Conservation (phyloP, 2,888 invertebrate species). For the Agonum fuliginosum region DNA sequence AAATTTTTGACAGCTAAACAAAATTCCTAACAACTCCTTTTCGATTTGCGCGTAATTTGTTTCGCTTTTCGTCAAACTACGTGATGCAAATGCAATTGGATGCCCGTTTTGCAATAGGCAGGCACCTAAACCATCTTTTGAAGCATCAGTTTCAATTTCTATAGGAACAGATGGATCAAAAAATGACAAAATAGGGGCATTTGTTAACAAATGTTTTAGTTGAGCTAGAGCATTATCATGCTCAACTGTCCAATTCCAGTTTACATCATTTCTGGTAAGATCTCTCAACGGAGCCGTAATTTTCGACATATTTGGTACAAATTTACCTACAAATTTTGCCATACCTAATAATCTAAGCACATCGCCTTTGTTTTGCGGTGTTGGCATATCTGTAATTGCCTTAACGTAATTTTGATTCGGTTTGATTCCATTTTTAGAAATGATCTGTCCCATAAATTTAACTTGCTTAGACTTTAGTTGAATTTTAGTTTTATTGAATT, state of each 20-base stretch:
- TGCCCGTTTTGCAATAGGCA: not conserved
- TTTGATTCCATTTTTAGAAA: too few relatives aligned
- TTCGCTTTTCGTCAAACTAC: not conserved
- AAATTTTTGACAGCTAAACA: not conserved
- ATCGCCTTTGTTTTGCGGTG: not conserved
- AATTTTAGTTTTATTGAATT: not conserved
- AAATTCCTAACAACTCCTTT: not conserved
- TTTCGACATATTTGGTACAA: conserved; percentile 63
- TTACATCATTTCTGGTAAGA: conserved; percentile 61
- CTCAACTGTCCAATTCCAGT: conserved; percentile 45
- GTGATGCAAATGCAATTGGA: not conserved
- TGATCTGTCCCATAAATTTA: not conserved
- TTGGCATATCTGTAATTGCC: not conserved
- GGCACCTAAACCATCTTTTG: not conserved
- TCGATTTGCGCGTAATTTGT: not conserved
- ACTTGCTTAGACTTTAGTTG: not conserved
- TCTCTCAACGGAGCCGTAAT: conserved; percentile 63
- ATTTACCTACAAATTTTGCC: conserved; percentile 63
- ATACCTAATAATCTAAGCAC: conserved; percentile 61
- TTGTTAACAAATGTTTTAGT: conserved; percentile 63
- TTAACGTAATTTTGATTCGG: not conserved
- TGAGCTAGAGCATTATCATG: conserved; percentile 22
- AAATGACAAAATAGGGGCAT: conserved; percentile 62
- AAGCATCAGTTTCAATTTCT: not conserved
- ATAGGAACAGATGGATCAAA: not conserved